Evolutionary conservation across 2,113 vertebrate species (phyloP).

Genomic region (Corythornis vintsioides): DNA sequence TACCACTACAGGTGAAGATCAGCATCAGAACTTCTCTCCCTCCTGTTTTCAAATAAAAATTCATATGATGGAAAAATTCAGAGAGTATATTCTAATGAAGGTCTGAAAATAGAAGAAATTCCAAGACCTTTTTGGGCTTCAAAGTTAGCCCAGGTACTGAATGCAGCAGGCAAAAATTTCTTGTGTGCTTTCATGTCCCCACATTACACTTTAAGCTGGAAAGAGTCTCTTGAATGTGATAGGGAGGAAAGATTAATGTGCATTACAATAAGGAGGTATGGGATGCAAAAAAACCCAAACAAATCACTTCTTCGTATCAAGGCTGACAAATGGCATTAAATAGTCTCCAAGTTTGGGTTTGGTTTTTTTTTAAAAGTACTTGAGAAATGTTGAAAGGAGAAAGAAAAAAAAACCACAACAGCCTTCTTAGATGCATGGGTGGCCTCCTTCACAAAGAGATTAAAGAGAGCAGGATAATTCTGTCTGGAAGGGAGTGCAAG

Average conservation of each 20-base stretch:
- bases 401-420: neutral
- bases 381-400: neutral
- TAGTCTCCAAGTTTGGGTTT: neutral
- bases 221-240: neutral
- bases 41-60: neutral
- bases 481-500: conserved; percentile 34
- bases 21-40: neutral
- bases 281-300: neutral
- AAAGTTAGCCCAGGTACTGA: neutral
- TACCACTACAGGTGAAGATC: neutral
- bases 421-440: conserved; percentile 27
- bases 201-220: neutral
- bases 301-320: neutral
- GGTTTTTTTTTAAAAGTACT: neutral
- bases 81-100: neutral
- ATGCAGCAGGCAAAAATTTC: neutral
- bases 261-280: neutral
- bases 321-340: conserved; percentile 28
- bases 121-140: neutral
- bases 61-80: neutral
- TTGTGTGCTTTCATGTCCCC: neutral
- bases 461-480: conserved; percentile 49
- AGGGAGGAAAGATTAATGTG: neutral
- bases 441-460: conserved; percentile 58
- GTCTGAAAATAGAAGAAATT: conserved; percentile 1